These are phyloP conservation scores for Amiota minor DNA, from an alignment of 2,888 invertebrate genomes.

Conservation along the genomic window DNA sequence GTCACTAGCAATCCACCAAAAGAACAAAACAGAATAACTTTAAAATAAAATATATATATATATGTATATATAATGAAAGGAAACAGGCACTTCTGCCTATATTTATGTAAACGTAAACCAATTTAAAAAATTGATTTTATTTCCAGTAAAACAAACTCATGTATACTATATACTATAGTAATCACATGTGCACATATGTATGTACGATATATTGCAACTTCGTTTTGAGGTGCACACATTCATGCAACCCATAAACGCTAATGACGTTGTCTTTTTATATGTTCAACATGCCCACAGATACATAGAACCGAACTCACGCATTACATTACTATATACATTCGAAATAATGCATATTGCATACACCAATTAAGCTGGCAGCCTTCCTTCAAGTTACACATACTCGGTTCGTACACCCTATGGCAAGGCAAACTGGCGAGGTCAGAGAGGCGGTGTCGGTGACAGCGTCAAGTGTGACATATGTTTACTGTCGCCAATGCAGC, in stretches of 20 bases:
- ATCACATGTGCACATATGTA: too few relatives aligned
- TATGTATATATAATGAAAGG: neutral
- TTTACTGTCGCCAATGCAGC: constrained; percentile 58
- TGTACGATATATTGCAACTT: constrained; percentile 42
- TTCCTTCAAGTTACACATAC: neutral
- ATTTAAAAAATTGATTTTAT: constrained; percentile 60
- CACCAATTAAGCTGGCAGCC: constrained; percentile 34
- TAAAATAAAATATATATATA: neutral
- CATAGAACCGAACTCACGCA: neutral
- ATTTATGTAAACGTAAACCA: constrained; percentile 41
- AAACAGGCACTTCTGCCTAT: constrained; percentile 10
- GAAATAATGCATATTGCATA: constrained; percentile 53
- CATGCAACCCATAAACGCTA: constrained; percentile 36
- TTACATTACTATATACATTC: too few relatives aligned
- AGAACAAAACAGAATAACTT: neutral
- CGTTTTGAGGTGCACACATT: constrained; percentile 1
- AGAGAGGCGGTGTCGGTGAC: constrained; percentile 41
- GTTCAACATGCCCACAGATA: constrained; percentile 26
- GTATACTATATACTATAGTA: too few relatives aligned
- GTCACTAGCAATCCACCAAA: neutral
- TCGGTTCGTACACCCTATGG: neutral
- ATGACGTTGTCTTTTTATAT: constrained; percentile 54
- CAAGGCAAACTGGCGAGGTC: neutral
- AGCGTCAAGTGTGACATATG: constrained; percentile 26
- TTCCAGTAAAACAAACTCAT: constrained; percentile 8